Evolutionary conservation across 2,888 invertebrate genomes (phyloP).

Genomic region (Gibbula magus): DNA sequence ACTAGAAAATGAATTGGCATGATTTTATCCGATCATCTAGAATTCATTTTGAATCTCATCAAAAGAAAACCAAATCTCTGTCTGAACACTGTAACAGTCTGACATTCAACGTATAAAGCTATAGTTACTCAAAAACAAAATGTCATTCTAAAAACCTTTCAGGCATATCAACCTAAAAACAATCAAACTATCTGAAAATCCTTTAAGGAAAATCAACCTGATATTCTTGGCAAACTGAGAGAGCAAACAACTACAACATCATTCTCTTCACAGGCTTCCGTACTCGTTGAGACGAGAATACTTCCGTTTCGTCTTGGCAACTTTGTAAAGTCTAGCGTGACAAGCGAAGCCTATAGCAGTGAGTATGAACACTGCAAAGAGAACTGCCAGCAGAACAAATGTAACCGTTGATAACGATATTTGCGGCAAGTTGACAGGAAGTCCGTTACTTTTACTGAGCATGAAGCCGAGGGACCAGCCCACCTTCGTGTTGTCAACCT

Average conservation of each 20-base stretch:
- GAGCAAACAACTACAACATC: neutral
- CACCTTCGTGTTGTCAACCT: constrained; percentile 73
- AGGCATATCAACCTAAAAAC: too few relatives aligned
- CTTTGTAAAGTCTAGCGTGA: constrained; percentile 49
- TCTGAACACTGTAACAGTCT: too few relatives aligned
- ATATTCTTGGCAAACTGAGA: too few relatives aligned
- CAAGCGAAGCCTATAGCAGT: constrained; percentile 61
- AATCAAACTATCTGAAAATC: too few relatives aligned
- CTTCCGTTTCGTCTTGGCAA: constrained; percentile 38
- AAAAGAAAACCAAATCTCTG: too few relatives aligned
- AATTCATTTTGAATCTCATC: too few relatives aligned
- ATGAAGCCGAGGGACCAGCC: constrained; percentile 78
- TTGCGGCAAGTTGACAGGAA: constrained; percentile 63
- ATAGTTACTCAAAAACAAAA: too few relatives aligned
- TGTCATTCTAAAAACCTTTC: too few relatives aligned
- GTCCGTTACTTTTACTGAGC: constrained; percentile 75
- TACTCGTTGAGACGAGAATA: constrained; percentile 14
- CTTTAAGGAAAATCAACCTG: too few relatives aligned
- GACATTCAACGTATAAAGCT: too few relatives aligned
- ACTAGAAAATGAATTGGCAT: too few relatives aligned
- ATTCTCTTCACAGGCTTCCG: neutral
- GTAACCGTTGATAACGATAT: constrained; percentile 43
- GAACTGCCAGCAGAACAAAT: constrained; percentile 57
- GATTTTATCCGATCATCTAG: too few relatives aligned
- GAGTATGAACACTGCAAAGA: constrained; percentile 64